Conservation (phyloP, 2,113 vertebrate genomes). For the Leptobrachium ailaonicum region DNA sequence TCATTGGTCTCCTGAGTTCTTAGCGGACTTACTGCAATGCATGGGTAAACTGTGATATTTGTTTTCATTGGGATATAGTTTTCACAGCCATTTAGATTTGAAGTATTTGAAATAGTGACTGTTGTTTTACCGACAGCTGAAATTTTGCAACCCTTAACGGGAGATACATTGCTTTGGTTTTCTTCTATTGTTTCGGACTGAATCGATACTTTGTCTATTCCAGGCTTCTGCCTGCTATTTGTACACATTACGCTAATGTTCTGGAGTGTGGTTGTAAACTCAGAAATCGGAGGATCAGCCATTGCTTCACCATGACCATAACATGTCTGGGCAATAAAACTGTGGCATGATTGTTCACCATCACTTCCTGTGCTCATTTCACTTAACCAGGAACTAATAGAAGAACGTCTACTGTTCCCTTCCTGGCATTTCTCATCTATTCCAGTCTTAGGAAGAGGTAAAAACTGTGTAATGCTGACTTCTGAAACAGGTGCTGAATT, state of each 20-base stretch:
- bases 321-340: slow-evolving; percentile 81
- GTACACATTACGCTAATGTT: slow-evolving; percentile 58
- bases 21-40: slow-evolving; percentile 78
- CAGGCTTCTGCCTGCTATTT: slow-evolving; percentile 63
- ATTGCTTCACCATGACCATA: slow-evolving; percentile 86
- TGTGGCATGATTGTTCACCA: slow-evolving; percentile 85
- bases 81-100: slow-evolving; percentile 68
- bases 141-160: slow-evolving; percentile 73
- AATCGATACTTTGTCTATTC: slow-evolving; percentile 66
- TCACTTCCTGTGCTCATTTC: slow-evolving; percentile 89
- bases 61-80: slow-evolving; percentile 81
- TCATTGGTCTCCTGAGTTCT: slow-evolving; percentile 65
- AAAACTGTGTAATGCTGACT: slow-evolving; percentile 84
- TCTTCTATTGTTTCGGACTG: slow-evolving; percentile 67
- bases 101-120: slow-evolving; percentile 72
- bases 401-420: slow-evolving; percentile 77
- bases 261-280: slow-evolving; percentile 60
- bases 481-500: slow-evolving; percentile 80
- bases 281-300: slow-evolving; percentile 72
- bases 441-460: slow-evolving; percentile 71
- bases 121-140: slow-evolving; percentile 81
- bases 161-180: slow-evolving; percentile 64
- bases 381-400: slow-evolving; percentile 91
- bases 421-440: slow-evolving; percentile 71
- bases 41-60: slow-evolving; percentile 79